Evolutionary conservation across 2,113 vertebrate genomes (phyloP).

Genomic region (Mohoua ochrocephala): DNA sequence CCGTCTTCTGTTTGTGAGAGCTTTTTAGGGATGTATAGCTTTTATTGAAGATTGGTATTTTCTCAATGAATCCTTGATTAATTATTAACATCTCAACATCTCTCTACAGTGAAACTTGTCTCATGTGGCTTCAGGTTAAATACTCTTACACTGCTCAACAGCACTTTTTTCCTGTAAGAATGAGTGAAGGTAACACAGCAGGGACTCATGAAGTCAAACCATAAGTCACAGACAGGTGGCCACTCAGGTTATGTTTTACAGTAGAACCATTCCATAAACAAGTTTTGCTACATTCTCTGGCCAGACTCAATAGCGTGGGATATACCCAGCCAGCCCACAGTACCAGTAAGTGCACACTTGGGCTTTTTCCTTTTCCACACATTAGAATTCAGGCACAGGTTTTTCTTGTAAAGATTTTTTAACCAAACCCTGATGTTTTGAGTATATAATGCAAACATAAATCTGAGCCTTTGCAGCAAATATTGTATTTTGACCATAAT

Average conservation of each 20-base stretch:
- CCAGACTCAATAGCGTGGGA: rapidly evolving
- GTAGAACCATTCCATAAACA: not conserved
- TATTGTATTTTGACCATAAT: not conserved
- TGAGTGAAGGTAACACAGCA: not conserved
- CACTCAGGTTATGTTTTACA: not conserved
- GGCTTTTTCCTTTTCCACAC: not conserved
- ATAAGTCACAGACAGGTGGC: not conserved
- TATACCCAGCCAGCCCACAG: not conserved
- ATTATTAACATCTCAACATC: not conserved
- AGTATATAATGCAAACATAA: not conserved
- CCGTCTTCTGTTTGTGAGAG: not conserved
- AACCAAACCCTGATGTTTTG: not conserved
- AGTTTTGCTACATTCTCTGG: not conserved
- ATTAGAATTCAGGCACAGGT: not conserved
- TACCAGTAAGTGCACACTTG: not conserved
- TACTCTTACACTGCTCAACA: not conserved
- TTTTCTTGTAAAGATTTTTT: not conserved
- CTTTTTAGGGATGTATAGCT: not conserved
- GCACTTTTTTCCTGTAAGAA: not conserved
- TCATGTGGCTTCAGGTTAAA: not conserved
- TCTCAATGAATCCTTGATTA: not conserved
- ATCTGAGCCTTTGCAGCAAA: not conserved
- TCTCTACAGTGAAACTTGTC: not conserved
- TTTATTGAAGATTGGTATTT: not conserved
- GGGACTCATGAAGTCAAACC: not conserved